phyloP scores from a whole-genome alignment of 2,113 vertebrate genomes.

The Pitta sordida region DNA sequence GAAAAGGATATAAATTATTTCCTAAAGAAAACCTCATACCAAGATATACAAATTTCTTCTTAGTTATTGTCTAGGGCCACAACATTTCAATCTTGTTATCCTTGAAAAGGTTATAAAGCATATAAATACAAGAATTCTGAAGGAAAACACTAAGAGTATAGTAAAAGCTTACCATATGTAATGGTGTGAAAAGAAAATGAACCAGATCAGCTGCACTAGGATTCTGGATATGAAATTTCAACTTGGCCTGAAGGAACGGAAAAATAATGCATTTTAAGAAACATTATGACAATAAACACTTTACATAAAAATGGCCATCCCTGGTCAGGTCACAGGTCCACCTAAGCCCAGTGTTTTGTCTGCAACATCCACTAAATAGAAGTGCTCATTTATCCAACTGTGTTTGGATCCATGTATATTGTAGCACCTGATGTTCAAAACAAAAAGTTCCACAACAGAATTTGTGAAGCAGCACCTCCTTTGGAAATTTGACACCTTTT shows the following conservation, averaged over 20 bases:
- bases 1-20: not conserved
- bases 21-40: not conserved
- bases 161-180: slow-evolving; percentile 84
- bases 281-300: not conserved
- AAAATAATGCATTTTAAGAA: not conserved
- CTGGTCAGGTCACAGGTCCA: not conserved
- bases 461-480: not conserved
- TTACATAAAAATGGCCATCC: not conserved
- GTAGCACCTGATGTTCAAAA: not conserved
- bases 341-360: not conserved
- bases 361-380: not conserved
- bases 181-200: slow-evolving; percentile 92
- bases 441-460: not conserved
- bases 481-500: not conserved
- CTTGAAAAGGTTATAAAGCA: not conserved
- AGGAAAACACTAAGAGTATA: not conserved
- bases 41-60: not conserved
- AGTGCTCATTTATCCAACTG: not conserved
- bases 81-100: not conserved
- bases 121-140: not conserved
- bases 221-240: slow-evolving; percentile 92
- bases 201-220: slow-evolving; percentile 90
- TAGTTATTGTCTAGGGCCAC: not conserved
- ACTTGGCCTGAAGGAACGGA: slow-evolving; percentile 78
- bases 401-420: not conserved